Base-by-base conservation (phyloP, 2,888 invertebrate genomes). In the Plebejus melissa region DNA sequence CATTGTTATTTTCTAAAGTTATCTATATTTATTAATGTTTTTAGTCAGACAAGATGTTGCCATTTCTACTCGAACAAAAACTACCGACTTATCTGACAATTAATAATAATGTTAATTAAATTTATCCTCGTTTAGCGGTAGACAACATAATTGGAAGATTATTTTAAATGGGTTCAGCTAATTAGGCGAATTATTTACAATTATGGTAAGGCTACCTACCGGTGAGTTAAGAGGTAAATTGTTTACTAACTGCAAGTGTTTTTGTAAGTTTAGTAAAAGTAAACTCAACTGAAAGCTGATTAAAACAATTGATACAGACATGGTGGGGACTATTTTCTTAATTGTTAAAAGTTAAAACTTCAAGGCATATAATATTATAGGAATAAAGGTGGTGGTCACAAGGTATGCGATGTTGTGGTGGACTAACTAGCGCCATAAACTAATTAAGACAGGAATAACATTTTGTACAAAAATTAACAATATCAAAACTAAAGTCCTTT, bases 61-160 rank as follows among this genome's bases (percentile, higher is more conserved):
- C 65, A 65, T 65, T 65, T 65, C 65, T 16, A 65, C 5, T 65
- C 11, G 2, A 5, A 4, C 65, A 65, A 65, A 65, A 65, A 65
- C 13, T 65, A 36, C 32, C 32, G 16, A 65, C 32, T 36, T 32
- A 65, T 65, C 65, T 65, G 65, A 65, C 65, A 65, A 65, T 65
- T 65, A 65, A 65, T 65, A 65, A 65, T 36, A 32, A 65, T 65
- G 65, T 65, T 36, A 36, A 65, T 65, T 65, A 65, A 65, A 65
- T 65, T 65, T 65, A 65, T 65, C 65, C 32, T 36, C 65, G 32
- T 13, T 36, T 36, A 65, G 32, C 32, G 65, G 32, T 36, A 65
- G 65, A 65, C 65, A 65, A 65, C 65, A 65, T 65, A 65, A 65
- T 65, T 65, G 65, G 65, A 32, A 65, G 65, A 65, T 65, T 65